Percentiles rank a stretch among this genome's conserved stretches.
Conservation (phyloP, 2,888 invertebrate species). For the Pantelozetes paolii region DNA sequence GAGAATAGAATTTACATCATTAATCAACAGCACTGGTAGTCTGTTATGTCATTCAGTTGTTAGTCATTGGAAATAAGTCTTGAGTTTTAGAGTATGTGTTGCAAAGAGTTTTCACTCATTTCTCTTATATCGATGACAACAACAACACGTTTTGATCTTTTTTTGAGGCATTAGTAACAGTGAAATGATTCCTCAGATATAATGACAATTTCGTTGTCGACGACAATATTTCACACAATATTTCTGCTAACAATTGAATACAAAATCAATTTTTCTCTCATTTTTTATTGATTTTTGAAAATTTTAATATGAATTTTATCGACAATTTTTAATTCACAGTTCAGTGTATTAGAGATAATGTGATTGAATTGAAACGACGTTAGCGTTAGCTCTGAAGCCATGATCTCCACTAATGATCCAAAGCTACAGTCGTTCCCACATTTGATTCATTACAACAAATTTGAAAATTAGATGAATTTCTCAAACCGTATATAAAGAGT, state of each 20-base stretch:
- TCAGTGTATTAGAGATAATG: background rate
- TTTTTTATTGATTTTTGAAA: background rate
- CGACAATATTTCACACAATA: conserved; percentile 8
- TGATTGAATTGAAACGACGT: conserved; percentile 3
- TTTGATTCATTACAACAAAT: conserved; percentile 11
- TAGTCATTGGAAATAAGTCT: conserved; percentile 21
- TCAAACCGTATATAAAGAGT: conserved; percentile 5
- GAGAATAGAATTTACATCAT: conserved; percentile 4
- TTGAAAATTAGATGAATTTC: background rate
- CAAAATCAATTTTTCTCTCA: background rate
- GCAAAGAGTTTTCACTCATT: background rate
- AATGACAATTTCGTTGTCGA: background rate
- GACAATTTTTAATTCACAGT: background rate
- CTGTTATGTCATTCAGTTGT: conserved; percentile 18
- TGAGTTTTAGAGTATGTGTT: background rate
- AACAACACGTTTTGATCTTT: background rate
- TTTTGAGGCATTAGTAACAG: conserved; percentile 4
- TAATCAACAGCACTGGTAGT: conserved; percentile 23
- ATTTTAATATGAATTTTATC: background rate
- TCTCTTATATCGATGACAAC: background rate
- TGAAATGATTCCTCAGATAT: background rate
- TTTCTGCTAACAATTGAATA: background rate
- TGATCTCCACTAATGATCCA: conserved; percentile 20
- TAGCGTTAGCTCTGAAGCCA: background rate
- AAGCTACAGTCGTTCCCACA: conserved; percentile 25